Evolutionary conservation across 2,888 invertebrate genomes (phyloP), one percentile per base, ranked within the genome.

Genomic region (Drosophila colorata): DNA sequence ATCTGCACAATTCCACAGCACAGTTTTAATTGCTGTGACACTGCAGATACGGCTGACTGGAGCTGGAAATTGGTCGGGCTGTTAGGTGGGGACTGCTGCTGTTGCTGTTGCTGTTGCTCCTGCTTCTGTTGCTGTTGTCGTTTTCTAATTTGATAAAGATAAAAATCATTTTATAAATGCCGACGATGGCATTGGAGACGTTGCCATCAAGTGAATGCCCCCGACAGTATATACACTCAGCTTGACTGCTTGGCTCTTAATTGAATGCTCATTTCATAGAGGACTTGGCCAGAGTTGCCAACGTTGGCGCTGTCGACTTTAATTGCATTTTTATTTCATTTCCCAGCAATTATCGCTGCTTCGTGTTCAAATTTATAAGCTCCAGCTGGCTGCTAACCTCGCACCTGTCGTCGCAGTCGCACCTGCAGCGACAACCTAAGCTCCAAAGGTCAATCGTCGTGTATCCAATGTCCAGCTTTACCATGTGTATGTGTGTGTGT

Each of bases 251-350:
- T 35, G 57, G 47, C 61, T 65, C 73, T 78, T 83, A 86, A 86
- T 83, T 83, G 86, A 83, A 83, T 86, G 84, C 76, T 86, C 83
- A 83, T 83, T 83, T 83, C 53, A 67, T 67, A 48, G 49, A 63
- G 59, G 59, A 53, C 33, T 31, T 28, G 6, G 44, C 43, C 53
- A 60, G 64, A 57, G 67, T 76, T 69, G 48, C 63, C 53, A 61
- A 47, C 75, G 51, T 58, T 57, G 23, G 48, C 76, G 69, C 69
- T 56, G 72, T 72, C 59, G 71, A 81, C 81, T 87, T 85, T 89
- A 89, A 89, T 89, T 89, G 89, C 89, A 90, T 90, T 89, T 90
- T 86, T 84, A 89, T 89, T 89, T 89, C 80, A 89, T 89, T 90
- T 89, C 75, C 78, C 78, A 87, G 89, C 89, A 89, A 89, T 89